These are phyloP conservation scores for Aegotheles bennettii DNA, from an alignment of 2,113 vertebrate genomes.

Conservation along the genomic window DNA sequence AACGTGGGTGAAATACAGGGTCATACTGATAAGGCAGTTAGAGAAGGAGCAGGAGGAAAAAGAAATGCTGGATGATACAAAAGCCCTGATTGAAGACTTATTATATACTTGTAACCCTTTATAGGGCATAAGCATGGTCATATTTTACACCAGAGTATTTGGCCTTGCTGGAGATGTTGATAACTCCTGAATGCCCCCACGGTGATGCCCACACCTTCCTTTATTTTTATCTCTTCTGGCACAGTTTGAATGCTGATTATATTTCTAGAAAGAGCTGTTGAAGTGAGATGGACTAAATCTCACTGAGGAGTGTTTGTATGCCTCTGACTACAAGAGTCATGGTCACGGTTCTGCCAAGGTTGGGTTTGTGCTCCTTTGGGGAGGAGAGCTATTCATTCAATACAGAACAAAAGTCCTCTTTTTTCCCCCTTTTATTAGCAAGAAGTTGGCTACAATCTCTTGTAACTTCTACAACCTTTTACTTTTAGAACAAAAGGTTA, in stretches of 20 bases:
- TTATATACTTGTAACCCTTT: background rate
- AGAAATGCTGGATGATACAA: background rate
- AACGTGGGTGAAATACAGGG: background rate
- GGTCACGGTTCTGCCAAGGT: rapidly evolving
- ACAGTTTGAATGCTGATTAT: background rate
- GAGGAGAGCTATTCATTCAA: background rate
- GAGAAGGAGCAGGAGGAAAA: background rate
- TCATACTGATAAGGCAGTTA: too few species aligned
- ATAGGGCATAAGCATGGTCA: rapidly evolving
- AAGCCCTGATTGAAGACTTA: background rate
- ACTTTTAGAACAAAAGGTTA: background rate
- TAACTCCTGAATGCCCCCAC: background rate
- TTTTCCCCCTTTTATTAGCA: background rate
- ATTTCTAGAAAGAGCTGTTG: background rate
- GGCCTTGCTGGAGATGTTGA: background rate
- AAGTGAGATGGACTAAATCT: background rate
- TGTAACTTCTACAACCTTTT: background rate
- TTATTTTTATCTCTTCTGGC: background rate
- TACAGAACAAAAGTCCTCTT: background rate
- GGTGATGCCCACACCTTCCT: background rate
- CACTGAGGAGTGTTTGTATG: rapidly evolving
- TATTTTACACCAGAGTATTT: background rate
- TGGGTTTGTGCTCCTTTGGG: background rate
- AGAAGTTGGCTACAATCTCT: background rate
- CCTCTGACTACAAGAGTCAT: rapidly evolving